These are phyloP conservation scores for Cranoglanis bouderius DNA, from an alignment of 2,113 vertebrate species.

Conservation along the genomic window DNA sequence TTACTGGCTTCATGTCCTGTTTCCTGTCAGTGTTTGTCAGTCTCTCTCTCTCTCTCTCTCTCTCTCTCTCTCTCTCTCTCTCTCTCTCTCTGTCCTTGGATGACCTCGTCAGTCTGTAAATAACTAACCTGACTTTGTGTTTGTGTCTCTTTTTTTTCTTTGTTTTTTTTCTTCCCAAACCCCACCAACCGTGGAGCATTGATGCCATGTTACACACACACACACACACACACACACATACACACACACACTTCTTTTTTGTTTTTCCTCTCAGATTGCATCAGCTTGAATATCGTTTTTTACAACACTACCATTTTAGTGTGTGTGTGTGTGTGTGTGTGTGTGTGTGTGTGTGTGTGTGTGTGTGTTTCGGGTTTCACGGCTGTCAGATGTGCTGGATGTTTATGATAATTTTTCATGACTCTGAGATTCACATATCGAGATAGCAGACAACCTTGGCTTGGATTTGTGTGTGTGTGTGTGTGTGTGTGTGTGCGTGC, in stretches of 20 bases:
- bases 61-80: slow-evolving; percentile 45
- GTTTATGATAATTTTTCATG: slow-evolving; percentile 36
- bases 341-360: background rate
- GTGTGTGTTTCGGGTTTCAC: slow-evolving; percentile 8
- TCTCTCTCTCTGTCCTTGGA: slow-evolving; percentile 2
- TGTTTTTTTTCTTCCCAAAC: too few relatives aligned
- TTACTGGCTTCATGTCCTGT: slow-evolving; percentile 27
- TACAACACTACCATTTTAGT: background rate
- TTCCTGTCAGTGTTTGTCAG: slow-evolving; percentile 18
- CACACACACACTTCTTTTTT: background rate
- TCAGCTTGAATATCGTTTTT: slow-evolving; percentile 24
- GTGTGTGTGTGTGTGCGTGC: background rate
- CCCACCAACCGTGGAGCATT: background rate
- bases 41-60: slow-evolving; percentile 35
- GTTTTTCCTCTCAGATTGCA: background rate
- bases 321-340: background rate
- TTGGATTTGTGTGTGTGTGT: background rate
- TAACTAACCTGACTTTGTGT: slow-evolving; percentile 20
- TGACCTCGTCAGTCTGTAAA: slow-evolving; percentile 2
- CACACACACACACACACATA: background rate
- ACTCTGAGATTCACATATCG: background rate
- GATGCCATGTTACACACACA: background rate
- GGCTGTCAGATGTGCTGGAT: slow-evolving; percentile 25
- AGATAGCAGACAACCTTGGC: background rate
- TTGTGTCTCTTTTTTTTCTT: background rate